phyloP scores from a whole-genome alignment of 2,888 invertebrate species.

The Trisateles emortualis region DNA sequence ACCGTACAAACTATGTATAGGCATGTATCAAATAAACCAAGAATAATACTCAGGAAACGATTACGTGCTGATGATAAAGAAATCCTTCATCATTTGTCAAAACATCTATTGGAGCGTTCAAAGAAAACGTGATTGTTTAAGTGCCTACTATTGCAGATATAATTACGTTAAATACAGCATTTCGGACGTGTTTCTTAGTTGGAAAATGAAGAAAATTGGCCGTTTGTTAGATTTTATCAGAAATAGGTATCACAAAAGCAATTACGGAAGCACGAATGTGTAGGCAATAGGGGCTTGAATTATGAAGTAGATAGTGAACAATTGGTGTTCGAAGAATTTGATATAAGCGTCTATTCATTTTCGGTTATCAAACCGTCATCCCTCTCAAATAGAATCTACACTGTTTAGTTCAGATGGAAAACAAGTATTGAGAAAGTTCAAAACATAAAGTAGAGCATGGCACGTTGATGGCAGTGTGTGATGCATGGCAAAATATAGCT shows the following conservation, averaged over 20 bases:
- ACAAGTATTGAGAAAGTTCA: slow-evolving; percentile 16
- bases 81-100: slow-evolving; percentile 7
- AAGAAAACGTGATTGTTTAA: slow-evolving; percentile 16
- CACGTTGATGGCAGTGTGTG: slow-evolving; percentile 45
- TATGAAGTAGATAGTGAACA: slow-evolving; percentile 42
- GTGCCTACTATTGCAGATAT: slow-evolving; percentile 9
- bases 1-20: slow-evolving; percentile 16
- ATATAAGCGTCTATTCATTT: slow-evolving; percentile 34
- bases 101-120: slow-evolving; percentile 1
- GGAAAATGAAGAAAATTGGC: slow-evolving; percentile 41
- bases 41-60: slow-evolving; percentile 13
- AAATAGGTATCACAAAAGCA: slow-evolving; percentile 45
- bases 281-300: slow-evolving; percentile 40
- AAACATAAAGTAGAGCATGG: slow-evolving; percentile 9
- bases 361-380: not conserved
- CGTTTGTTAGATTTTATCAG: slow-evolving; percentile 44
- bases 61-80: slow-evolving; percentile 17
- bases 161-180: slow-evolving; percentile 11
- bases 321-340: slow-evolving; percentile 34
- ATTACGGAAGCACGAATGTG: slow-evolving; percentile 44
- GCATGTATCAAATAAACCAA: slow-evolving; percentile 9
- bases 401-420: not conserved
- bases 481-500: slow-evolving; percentile 59
- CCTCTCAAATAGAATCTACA: not conserved
- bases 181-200: slow-evolving; percentile 20